Percentiles rank a stretch among this genome's conserved stretches.
Evolutionary conservation across 2,888 invertebrate species (phyloP).

Genomic region (Dryomyza anilis): DNA sequence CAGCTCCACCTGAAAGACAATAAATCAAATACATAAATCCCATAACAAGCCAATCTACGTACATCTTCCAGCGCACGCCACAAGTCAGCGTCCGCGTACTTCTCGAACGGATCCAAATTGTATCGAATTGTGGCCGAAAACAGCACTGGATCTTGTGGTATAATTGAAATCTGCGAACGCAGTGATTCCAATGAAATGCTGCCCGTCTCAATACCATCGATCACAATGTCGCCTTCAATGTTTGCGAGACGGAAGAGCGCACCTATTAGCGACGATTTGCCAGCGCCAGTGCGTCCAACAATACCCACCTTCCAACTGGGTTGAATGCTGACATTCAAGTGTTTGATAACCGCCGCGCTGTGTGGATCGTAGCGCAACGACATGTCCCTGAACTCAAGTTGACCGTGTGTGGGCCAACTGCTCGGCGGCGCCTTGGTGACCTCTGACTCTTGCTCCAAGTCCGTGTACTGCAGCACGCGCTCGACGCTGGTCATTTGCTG

Average conservation of each 20-base stretch:
- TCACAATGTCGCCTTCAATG: constrained; percentile 71
- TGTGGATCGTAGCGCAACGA: constrained; percentile 67
- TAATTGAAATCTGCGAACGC: constrained; percentile 65
- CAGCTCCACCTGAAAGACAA: constrained; percentile 63
- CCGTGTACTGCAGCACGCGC: constrained; percentile 72
- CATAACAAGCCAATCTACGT: too few species aligned
- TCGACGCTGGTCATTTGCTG: constrained; percentile 78
- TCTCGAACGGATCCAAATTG: constrained; percentile 69
- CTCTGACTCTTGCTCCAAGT: constrained; percentile 67
- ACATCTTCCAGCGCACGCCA: constrained; percentile 58
- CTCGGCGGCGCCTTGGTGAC: constrained; percentile 63
- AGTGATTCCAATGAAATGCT: constrained; percentile 63
- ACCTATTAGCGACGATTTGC: constrained; percentile 78
- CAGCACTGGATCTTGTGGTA: constrained; percentile 66
- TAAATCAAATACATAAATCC: too few species aligned
- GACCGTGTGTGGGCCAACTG: constrained; percentile 74
- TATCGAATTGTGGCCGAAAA: constrained; percentile 68
- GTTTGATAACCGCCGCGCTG: constrained; percentile 72
- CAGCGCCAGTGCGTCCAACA: constrained; percentile 84
- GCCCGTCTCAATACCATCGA: constrained; percentile 72
- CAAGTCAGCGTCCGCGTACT: constrained; percentile 54
- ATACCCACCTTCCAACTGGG: constrained; percentile 76
- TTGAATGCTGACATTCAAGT: constrained; percentile 71
- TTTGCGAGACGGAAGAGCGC: constrained; percentile 79
- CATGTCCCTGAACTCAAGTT: constrained; percentile 64